phyloP scores from a whole-genome alignment of 2,888 invertebrate genomes.

The Schrankia costaestrigalis region DNA sequence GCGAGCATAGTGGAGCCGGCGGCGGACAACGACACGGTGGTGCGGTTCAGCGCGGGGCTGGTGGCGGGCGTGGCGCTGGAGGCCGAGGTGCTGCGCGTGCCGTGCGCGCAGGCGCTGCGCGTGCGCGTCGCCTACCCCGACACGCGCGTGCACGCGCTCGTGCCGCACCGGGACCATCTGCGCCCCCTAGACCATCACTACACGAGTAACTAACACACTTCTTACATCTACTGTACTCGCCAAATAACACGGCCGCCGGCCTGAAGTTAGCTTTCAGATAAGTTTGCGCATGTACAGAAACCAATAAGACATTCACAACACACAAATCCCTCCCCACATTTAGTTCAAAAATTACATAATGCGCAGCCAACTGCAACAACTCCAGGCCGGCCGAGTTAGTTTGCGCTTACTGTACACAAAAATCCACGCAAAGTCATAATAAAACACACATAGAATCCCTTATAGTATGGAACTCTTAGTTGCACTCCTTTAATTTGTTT shows the following conservation, averaged over 20 bases:
- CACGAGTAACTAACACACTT: slow-evolving; percentile 44
- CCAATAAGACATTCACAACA: too few relatives aligned
- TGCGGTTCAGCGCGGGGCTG: slow-evolving; percentile 96
- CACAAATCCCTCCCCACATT: too few relatives aligned
- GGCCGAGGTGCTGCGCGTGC: slow-evolving; percentile 91
- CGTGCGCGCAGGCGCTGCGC: slow-evolving; percentile 85
- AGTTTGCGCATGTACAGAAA: background rate
- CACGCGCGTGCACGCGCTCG: slow-evolving; percentile 90
- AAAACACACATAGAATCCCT: too few relatives aligned
- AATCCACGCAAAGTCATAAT: too few relatives aligned
- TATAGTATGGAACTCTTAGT: too few relatives aligned
- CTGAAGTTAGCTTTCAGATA: background rate
- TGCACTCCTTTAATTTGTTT: background rate
- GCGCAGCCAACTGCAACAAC: too few relatives aligned
- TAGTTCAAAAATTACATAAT: too few relatives aligned
- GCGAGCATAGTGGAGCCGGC: slow-evolving; percentile 92
- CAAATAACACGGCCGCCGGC: background rate
- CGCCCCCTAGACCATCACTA: slow-evolving; percentile 83
- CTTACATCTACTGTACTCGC: background rate
- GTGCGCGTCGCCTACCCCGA: slow-evolving; percentile 96
- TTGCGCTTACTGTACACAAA: too few relatives aligned
- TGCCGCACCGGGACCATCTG: slow-evolving; percentile 89
- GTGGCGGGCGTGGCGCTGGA: slow-evolving; percentile 93
- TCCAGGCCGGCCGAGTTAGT: too few relatives aligned
- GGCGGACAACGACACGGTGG: slow-evolving; percentile 86